Conservation (phyloP, 1,140 invertebrate genomes). For the Brachionus rotundiformis region DNA sequence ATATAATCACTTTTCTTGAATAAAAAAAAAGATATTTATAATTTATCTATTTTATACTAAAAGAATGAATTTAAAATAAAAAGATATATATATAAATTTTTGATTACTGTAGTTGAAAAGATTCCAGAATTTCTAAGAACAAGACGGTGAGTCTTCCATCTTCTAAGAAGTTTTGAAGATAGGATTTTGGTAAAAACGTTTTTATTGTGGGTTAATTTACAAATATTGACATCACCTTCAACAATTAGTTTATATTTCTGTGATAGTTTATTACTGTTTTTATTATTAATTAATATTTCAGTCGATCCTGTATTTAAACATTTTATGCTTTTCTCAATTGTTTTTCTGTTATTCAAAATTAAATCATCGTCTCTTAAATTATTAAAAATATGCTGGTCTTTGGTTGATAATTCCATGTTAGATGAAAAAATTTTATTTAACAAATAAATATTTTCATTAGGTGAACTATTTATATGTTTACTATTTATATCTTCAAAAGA, state of each 20-base stretch:
- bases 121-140: slow-evolving; percentile 73
- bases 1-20: slow-evolving; percentile 75
- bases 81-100: no score
- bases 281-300: slow-evolving; percentile 40
- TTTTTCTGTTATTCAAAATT: not conserved
- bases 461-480: not conserved
- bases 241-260: slow-evolving; percentile 72
- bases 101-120: slow-evolving; percentile 75
- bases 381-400: not conserved
- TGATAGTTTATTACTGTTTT: not conserved
- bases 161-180: slow-evolving; percentile 75
- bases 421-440: not conserved
- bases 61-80: no score
- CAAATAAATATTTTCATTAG: not conserved
- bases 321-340: not conserved
- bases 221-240: slow-evolving; percentile 76
- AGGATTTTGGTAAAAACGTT: slow-evolving; percentile 80
- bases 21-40: slow-evolving; percentile 66
- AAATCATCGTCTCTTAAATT: not conserved
- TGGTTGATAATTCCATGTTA: slow-evolving; percentile 12
- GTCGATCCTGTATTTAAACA: not conserved
- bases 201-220: slow-evolving; percentile 76
- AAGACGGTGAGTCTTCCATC: slow-evolving; percentile 78
- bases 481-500: not conserved
- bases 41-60: no score